These are phyloP conservation scores for Xerus rutilus DNA, from an alignment of 2,797 vertebrate genomes.

Conservation along the genomic window DNA sequence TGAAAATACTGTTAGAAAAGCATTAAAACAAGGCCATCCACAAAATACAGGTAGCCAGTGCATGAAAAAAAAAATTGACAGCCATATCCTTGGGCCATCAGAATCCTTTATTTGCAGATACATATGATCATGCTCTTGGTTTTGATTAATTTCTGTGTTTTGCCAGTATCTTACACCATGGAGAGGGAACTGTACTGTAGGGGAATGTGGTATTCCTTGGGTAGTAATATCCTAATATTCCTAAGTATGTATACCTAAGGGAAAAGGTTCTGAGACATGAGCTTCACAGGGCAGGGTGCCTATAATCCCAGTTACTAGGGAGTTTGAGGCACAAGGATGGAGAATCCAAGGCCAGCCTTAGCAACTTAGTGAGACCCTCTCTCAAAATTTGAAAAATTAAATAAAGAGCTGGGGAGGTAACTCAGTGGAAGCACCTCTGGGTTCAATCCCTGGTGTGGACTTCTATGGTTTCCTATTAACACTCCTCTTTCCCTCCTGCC, in stretches of 20 bases:
- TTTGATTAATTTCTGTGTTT: background rate
- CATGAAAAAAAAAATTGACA: background rate
- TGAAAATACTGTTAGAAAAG: conserved; percentile 38
- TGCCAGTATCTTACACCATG: background rate
- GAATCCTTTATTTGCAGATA: background rate
- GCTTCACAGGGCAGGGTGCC: too few species aligned
- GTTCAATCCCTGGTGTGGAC: too few species aligned
- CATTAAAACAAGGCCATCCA: background rate
- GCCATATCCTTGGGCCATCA: background rate
- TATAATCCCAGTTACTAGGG: too few species aligned
- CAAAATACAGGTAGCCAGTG: background rate
- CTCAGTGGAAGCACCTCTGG: too few species aligned
- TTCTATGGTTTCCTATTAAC: background rate
- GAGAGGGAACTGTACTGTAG: background rate
- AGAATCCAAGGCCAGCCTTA: too few species aligned
- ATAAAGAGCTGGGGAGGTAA: too few species aligned
- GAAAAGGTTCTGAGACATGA: conserved; percentile 43
- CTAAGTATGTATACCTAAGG: background rate
- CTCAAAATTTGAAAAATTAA: too few species aligned
- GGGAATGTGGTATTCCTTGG: background rate
- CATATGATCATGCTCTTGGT: background rate
- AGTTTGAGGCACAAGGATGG: too few species aligned
- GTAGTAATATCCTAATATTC: background rate
- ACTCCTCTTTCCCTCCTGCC: background rate
- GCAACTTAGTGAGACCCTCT: too few species aligned